Conservation (phyloP, 1,140 invertebrate species). For the Ylistrum balloti region DNA sequence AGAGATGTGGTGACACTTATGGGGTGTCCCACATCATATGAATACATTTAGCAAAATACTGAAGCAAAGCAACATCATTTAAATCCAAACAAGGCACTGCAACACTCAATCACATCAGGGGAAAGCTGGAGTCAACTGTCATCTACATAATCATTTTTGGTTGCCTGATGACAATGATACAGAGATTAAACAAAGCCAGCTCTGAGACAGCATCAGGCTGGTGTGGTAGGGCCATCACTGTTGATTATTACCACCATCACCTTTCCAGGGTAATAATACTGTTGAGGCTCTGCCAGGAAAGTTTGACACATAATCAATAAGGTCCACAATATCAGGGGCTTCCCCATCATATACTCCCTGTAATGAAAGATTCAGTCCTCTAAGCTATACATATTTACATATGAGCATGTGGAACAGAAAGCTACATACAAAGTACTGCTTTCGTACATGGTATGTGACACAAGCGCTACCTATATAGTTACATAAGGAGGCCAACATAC, state of each 20-base stretch:
- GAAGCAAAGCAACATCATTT: background rate
- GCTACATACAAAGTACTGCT: background rate
- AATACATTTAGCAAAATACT: slow-evolving; percentile 40
- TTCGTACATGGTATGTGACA: background rate
- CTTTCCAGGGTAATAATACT: background rate
- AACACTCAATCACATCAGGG: background rate
- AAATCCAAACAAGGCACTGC: background rate
- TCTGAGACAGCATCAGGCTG: too few species aligned
- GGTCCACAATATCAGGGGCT: background rate
- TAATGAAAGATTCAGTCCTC: too few species aligned
- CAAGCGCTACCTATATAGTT: too few species aligned
- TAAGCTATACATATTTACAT: background rate
- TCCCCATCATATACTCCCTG: too few species aligned
- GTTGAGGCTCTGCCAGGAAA: background rate
- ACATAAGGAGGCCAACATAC: too few species aligned
- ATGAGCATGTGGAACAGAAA: background rate
- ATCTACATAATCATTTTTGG: slow-evolving; percentile 21
- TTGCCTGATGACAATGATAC: slow-evolving; percentile 18
- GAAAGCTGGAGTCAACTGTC: background rate
- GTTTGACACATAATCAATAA: slow-evolving; percentile 21
- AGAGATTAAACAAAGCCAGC: background rate
- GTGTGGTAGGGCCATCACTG: too few species aligned
- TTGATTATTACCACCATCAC: background rate
- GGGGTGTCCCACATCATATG: background rate
- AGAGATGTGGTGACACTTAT: background rate